Base-by-base conservation (phyloP, 2,797 vertebrate species). In the Ceyx erithaca region DNA sequence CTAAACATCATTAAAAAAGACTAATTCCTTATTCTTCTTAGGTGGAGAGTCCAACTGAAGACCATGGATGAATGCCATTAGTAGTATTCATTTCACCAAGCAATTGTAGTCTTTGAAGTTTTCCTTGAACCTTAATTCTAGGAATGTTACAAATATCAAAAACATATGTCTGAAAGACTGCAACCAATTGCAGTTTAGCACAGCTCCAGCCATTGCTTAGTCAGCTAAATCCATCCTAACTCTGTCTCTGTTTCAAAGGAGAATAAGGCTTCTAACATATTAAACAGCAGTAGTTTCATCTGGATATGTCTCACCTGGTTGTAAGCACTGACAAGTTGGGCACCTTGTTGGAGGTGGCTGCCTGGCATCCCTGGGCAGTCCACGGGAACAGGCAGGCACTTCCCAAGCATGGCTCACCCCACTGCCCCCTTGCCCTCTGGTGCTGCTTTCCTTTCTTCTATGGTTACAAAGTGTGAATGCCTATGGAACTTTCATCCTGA, bases 131-230 rank as follows among this genome's bases (percentile, higher is more conserved):
- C 16, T 61, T 91, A 76, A 68, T 87, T 80, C 14, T 8, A 92
- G 80, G 63, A 92, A 94, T 79, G 63, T 92, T 91, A 26, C 4
- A 49, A 92, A 37, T 88, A 94, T 93, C 71, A 93, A 73, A 95
- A 92, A 43, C 87, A 84, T 6, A 37, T 79, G 91, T 48, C 70
- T 35, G 45, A 81, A 92, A 73, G 67, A 3, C 58, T 62, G 71
- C 0, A 0, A 41, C 52, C 0, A 2, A 37, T 14, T 45, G 69
- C 87, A 69, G 46, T 31, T 69, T 18, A 66, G 66, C 57, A 52
- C 43, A 76, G 59, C 63, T 31, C 55, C 31, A 57, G 57, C 48
- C 59, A 49, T 52, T 79, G 1, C 40, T 49, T 49, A 41, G 18
- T 11, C 35, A 48, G 61, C 55, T 81, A 69, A 80, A 88, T 89